phyloP scores from a whole-genome alignment of 2,797 vertebrate species.

The Aulostomus chinensis region DNA sequence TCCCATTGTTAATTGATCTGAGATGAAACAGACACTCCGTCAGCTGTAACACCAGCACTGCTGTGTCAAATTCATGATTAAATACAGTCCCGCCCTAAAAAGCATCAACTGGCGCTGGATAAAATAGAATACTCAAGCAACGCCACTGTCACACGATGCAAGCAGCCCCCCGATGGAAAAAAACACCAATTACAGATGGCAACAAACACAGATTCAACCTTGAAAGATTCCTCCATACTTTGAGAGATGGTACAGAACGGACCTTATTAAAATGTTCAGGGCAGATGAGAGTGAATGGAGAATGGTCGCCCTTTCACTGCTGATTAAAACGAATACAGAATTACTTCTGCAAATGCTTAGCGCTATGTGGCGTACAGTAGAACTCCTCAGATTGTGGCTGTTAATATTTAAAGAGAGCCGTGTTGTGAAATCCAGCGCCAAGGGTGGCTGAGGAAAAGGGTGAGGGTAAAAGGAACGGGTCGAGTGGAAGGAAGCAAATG shows the following conservation, averaged over 20 bases:
- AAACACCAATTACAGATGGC: conserved; percentile 50
- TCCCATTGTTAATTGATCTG: conserved; percentile 62
- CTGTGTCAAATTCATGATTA: conserved; percentile 59
- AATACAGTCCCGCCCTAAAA: conserved; percentile 40
- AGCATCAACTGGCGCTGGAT: conserved; percentile 44
- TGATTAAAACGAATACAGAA: conserved; percentile 66
- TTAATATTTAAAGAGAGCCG: conserved; percentile 57
- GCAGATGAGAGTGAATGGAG: conserved; percentile 44
- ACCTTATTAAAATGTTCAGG: conserved; percentile 53
- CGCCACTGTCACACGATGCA: conserved; percentile 34
- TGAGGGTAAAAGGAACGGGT: background rate
- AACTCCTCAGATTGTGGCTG: conserved; percentile 40
- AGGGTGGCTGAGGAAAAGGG: conserved; percentile 17
- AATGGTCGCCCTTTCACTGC: conserved; percentile 46
- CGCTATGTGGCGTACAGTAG: conserved; percentile 21
- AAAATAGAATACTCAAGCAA: conserved; percentile 62
- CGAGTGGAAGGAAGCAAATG: conserved; percentile 6
- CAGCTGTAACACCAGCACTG: conserved; percentile 22
- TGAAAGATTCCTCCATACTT: conserved; percentile 29
- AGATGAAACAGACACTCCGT: conserved; percentile 48
- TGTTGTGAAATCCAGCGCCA: conserved; percentile 40
- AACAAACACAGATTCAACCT: conserved; percentile 42
- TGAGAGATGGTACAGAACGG: conserved; percentile 23
- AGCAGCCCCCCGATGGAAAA: conserved; percentile 6
- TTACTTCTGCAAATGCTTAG: conserved; percentile 21